phyloP scores from a whole-genome alignment of 2,888 invertebrate species.

The Tromatobia lineatoria region DNA sequence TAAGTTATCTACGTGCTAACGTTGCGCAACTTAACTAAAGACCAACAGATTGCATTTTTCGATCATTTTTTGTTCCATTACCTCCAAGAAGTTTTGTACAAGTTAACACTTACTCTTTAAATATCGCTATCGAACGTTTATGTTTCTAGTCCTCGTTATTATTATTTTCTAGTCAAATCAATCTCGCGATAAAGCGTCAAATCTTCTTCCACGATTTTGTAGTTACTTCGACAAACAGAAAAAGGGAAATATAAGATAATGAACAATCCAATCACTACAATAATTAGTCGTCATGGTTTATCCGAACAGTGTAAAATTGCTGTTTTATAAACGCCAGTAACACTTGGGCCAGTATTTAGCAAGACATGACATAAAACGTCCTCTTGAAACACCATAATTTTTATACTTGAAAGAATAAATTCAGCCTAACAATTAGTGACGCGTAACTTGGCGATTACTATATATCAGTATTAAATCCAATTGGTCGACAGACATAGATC shows the following conservation, averaged over 20 bases:
- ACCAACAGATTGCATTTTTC: constrained; percentile 44
- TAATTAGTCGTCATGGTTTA: constrained; percentile 20
- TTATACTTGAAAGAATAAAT: constrained; percentile 3
- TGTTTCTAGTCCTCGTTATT: constrained; percentile 74
- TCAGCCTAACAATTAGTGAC: constrained; percentile 28
- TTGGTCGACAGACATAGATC: constrained; percentile 63
- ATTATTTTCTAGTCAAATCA: constrained; percentile 66
- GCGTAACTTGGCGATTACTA: constrained; percentile 40
- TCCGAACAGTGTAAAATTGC: constrained; percentile 27
- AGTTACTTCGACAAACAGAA: constrained; percentile 25
- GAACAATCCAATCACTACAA: constrained; percentile 33
- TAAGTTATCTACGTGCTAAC: constrained; percentile 32
- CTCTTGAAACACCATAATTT: constrained; percentile 21
- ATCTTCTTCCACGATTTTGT: constrained; percentile 25
- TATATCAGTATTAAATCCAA: constrained; percentile 74
- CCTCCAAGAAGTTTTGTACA: constrained; percentile 60
- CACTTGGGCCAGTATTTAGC: constrained; percentile 14
- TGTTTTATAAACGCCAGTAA: constrained; percentile 7
- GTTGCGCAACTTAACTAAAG: constrained; percentile 68
- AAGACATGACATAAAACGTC: not conserved
- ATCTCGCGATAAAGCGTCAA: constrained; percentile 42
- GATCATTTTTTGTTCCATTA: constrained; percentile 38
- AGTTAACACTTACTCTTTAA: constrained; percentile 55
- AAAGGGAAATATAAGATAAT: constrained; percentile 25
- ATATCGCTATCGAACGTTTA: constrained; percentile 49